Evolutionary conservation across 2,113 vertebrate species (phyloP), one percentile per base, ranked within the genome.

Genomic region (Panthera tigris): DNA sequence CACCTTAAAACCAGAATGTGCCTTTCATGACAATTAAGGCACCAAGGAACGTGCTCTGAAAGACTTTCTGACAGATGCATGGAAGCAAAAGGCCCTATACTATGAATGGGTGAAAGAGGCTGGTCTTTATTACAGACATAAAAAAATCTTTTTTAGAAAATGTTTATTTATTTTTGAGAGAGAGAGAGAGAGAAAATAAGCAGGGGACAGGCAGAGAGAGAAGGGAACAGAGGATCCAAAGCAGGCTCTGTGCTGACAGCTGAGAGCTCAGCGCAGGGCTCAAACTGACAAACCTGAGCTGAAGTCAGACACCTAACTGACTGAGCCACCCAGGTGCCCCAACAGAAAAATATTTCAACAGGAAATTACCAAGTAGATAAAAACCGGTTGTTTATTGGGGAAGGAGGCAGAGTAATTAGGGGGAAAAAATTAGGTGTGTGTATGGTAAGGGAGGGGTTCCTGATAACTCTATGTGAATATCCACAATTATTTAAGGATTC

Each of bases 291-390:
- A 23, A 23, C 57, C 57, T 61, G 57, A 61, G 57, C 57, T 61
- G 57, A 61, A 23, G 57, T 61, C 57, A 9, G 21, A 61, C 57
- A 61, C 57, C 23, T 61, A 23, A 61, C 21, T 8, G 21, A 61
- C 57, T 61, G 57, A 61, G 21, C 57, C 21, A 8, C 57, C 21
- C 57, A 61, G 7, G 57, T 1, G 57, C 57, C 57, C 57, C 57
- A 61, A 61, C 57, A 61, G 25, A 50, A 63, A 68, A 10, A 65
- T 45, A 18, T 21, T 92, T 73, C 61, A 65, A 68, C 15, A 95
- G 89, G 74, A 97, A 86, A 52, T 41, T 52, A 52, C 15, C 86
- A 85, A 66, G 33, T 90, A 96, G 92, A 74, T 90, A 87, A 83
- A 82, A 48, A 57, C 2, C 84, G 18, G 25, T 15, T 81, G 63